Evolutionary conservation across 2,797 vertebrate genomes (phyloP).

Genomic region (Nannoperca obscura): DNA sequence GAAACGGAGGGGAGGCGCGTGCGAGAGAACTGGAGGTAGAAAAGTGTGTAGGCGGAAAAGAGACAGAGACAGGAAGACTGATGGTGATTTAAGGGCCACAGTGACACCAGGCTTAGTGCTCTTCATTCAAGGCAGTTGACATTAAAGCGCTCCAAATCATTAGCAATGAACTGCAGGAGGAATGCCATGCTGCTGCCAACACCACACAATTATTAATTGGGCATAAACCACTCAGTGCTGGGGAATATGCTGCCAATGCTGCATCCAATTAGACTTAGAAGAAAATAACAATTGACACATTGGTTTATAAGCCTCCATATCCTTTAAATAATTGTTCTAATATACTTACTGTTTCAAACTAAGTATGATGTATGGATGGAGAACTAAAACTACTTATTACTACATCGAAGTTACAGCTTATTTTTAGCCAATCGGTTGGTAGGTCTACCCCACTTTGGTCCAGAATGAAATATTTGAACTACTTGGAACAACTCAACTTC

Average conservation of each 20-base stretch:
- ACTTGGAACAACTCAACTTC: not conserved
- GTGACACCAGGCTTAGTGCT: conserved; percentile 69
- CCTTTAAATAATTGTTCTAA: conserved; percentile 59
- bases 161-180: conserved; percentile 71
- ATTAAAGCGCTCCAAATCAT: conserved; percentile 78
- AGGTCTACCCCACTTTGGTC: not conserved
- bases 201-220: conserved; percentile 75
- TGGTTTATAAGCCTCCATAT: conserved; percentile 47
- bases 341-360: conserved; percentile 43
- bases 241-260: conserved; percentile 59
- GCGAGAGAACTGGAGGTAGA: conserved; percentile 38
- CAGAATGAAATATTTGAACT: conserved; percentile 9
- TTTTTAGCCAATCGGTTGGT: not conserved
- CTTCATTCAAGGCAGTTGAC: conserved; percentile 74
- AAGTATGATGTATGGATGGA: conserved; percentile 20
- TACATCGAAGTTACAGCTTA: not conserved
- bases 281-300: conserved; percentile 67
- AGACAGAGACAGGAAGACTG: conserved; percentile 49
- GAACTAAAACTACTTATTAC: conserved; percentile 27
- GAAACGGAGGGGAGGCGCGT: conserved; percentile 20
- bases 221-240: conserved; percentile 70
- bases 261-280: conserved; percentile 69
- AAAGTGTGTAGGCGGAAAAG: conserved; percentile 58
- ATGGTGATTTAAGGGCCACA: conserved; percentile 71
- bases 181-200: conserved; percentile 62